These are phyloP conservation scores for Eristalinus aeneus DNA, from an alignment of 2,888 invertebrate species.

Conservation along the genomic window DNA sequence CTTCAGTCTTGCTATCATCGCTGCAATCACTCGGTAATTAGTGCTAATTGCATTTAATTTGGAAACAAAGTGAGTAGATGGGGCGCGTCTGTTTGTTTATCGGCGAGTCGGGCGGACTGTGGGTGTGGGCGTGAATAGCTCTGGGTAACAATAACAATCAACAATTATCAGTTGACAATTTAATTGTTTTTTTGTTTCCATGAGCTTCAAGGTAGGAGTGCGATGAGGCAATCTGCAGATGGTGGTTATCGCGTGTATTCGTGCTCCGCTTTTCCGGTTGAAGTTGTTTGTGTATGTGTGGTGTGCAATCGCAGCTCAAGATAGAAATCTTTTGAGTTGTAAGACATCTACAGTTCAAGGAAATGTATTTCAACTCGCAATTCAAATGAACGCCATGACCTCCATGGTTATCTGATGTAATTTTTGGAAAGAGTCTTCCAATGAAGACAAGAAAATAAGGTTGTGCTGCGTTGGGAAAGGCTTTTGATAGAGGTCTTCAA, in stretches of 20 bases:
- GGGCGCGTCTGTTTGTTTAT: conserved; percentile 20
- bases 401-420: too few species aligned
- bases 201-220: conserved; percentile 8
- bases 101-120: not conserved
- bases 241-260: not conserved
- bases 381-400: too few species aligned
- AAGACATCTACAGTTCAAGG: not conserved
- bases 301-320: not conserved
- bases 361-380: too few species aligned
- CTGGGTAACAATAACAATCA: conserved; percentile 36
- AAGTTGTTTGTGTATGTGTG: too few species aligned
- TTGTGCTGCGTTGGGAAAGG: too few species aligned
- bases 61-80: conserved; percentile 44
- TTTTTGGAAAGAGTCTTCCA: too few species aligned
- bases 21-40: conserved; percentile 60
- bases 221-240: not conserved
- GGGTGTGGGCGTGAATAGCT: conserved; percentile 4
- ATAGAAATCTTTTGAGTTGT: not conserved
- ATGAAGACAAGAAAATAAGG: too few species aligned
- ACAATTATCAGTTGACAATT: conserved; percentile 58
- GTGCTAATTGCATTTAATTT: conserved; percentile 66
- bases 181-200: conserved; percentile 28
- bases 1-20: conserved; percentile 51
- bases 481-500: too few species aligned
- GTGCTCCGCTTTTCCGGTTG: not conserved